Base-by-base conservation (phyloP, 2,888 invertebrate species). In the Automeris io region DNA sequence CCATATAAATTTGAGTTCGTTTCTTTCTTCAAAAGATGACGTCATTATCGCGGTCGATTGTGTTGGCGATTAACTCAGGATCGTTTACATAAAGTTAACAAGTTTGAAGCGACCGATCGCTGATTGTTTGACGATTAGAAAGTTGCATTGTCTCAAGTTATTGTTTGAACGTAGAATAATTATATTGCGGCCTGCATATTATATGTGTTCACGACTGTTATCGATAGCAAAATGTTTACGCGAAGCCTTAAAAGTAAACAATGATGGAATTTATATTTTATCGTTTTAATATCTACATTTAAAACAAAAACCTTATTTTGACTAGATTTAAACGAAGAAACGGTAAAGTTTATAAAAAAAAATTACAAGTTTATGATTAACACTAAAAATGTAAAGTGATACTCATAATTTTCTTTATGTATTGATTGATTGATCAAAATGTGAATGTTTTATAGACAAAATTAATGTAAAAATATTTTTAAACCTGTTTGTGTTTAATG, bases 11-110 rank as follows among this genome's bases (percentile, higher is more conserved):
- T 74, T 65, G 68, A 71, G 65, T 53, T 69, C 53, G 61, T 71
- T 72, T 78, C 76, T 68, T 72, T 73, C 73, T 77, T 77, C 74
- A 72, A 71, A 77, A 77, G 79, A 75, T 85, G 85, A 86, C 85
- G 81, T 86, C 85, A 85, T 56, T 67, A 48, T 51, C 57, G 70
- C 69, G 73, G 69, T 70, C 64, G 70, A 71, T 72, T 70, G 65
- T 56, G 47, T 55, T 54, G 52, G 48, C 47, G 47, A 64, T 54
- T 41, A 54, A 54, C 52, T 54, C 37, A 48, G 49, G 43, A 46
- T 46, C 43, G 53, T 55, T 45, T 47, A 49, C 41, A 45, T 43
- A 41, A 43, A 41, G 43, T 48, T 33, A 29, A n/a, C 8, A 29
- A 16, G n/a, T 29, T 29, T 29, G 1, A 29, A 29, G 16, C 29